Evolutionary conservation across 2,113 vertebrate genomes (phyloP).

Genomic region (Urocitellus parryii): DNA sequence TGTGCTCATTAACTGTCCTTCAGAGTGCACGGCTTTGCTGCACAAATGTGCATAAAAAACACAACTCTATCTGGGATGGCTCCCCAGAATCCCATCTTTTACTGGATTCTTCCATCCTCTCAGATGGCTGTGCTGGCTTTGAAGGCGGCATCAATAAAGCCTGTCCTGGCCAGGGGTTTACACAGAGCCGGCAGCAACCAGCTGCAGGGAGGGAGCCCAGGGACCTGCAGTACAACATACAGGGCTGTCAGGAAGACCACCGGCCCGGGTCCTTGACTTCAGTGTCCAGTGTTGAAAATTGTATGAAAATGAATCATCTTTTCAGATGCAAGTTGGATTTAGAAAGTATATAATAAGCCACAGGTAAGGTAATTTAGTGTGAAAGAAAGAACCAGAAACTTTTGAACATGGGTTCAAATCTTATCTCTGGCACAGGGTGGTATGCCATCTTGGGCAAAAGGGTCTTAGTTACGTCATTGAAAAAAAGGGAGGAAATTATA

Average conservation of each 20-base stretch:
- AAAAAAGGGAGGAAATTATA: background rate
- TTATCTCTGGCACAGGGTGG: background rate
- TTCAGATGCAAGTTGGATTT: background rate
- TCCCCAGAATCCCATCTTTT: slow-evolving; percentile 69
- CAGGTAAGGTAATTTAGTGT: background rate
- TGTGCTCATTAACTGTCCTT: slow-evolving; percentile 46
- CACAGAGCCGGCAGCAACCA: slow-evolving; percentile 76
- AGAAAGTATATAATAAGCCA: background rate
- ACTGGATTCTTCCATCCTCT: slow-evolving; percentile 75
- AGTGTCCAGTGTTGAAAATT: background rate
- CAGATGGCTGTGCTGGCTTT: slow-evolving; percentile 48
- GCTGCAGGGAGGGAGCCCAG: slow-evolving; percentile 84
- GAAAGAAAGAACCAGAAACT: background rate
- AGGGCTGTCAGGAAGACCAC: background rate
- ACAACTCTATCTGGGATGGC: background rate
- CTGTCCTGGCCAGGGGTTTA: slow-evolving; percentile 59
- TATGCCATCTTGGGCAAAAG: background rate
- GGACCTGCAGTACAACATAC: slow-evolving; percentile 84
- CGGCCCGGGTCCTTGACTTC: background rate
- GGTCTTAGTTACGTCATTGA: background rate
- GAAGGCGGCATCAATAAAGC: slow-evolving; percentile 24
- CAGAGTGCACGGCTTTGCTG: background rate
- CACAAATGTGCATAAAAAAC: slow-evolving; percentile 45
- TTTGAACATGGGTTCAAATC: background rate
- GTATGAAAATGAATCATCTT: slow-evolving; percentile 27